Evolutionary conservation across 2,113 vertebrate species (phyloP), one percentile per base, ranked within the genome.

Genomic region (Neogobius melanostomus): DNA sequence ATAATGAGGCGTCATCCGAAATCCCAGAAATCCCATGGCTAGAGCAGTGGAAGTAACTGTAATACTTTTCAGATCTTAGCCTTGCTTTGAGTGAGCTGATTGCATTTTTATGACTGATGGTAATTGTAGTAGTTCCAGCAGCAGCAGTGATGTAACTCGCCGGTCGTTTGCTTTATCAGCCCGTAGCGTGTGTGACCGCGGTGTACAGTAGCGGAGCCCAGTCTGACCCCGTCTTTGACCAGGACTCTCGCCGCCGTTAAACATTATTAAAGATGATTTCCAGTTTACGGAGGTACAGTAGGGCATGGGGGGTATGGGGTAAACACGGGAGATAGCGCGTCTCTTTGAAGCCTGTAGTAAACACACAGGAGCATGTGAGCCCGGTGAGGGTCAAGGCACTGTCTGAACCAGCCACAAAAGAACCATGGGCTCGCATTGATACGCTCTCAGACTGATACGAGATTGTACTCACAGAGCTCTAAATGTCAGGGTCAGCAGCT

Each of bases 161-260:
- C n/a, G 50, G 11, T 11, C 11, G 11, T 14, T 10, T 49, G 48
- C 3, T 14, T 4, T 52, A n/a, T 52, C 50, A 15, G 50, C n/a
- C 76, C 76, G 77, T 14, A 14, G 56, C 56, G 75, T n/a, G 2
- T 85, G 80, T 80, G 83, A 89, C 86, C 84, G 65, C 75, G 84
- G 69, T 85, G 83, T 76, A 50, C 69, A 0, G 85, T 76, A 52
- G 60, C 0, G 8, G 72, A 77, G 85, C 83, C 74, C 14, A 0
- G 2, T 5, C 17, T 75, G 83, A 85, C 81, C 83, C 47, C 69
- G 71, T 28, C 70, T 68, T 66, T 65, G 45, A 77, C 76, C 21
- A n/a, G 11, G 10, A 65, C 53, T 15, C 44, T 74, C 61, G 65
- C 78, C 74, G 69, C 28, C n/a, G 68, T 79, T 76, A 69, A 75